These are phyloP conservation scores for Ochropacha duplaris DNA, from an alignment of 2,888 invertebrate genomes.

Conservation along the genomic window DNA sequence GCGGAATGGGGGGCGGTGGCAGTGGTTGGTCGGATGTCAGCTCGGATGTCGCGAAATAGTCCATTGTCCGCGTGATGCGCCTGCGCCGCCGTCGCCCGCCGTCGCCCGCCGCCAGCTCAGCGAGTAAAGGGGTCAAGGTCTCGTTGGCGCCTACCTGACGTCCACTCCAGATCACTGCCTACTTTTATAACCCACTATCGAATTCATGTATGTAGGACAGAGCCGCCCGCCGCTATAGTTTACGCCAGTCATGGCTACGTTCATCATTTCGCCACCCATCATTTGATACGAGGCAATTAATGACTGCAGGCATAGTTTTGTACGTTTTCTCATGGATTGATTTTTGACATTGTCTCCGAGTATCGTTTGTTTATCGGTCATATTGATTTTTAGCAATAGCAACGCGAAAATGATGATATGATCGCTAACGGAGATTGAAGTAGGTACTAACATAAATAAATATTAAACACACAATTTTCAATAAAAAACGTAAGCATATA, in stretches of 20 bases:
- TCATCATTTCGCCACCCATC: background rate
- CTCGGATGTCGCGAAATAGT: conserved; percentile 71
- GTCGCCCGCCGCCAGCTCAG: conserved; percentile 27
- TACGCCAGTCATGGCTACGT: background rate
- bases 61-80: conserved; percentile 50
- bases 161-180: conserved; percentile 50
- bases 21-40: conserved; percentile 48
- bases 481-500: conserved; percentile 33
- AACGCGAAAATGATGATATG: too few species aligned
- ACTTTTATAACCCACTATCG: conserved; percentile 40
- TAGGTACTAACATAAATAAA: background rate
- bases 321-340: background rate
- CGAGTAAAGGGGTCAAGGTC: conserved; percentile 72
- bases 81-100: conserved; percentile 15
- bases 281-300: background rate
- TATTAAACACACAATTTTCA: conserved; percentile 25
- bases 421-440: too few species aligned
- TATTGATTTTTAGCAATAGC: too few species aligned
- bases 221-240: conserved; percentile 2
- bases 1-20: conserved; percentile 19
- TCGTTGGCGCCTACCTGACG: conserved; percentile 68
- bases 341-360: background rate
- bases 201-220: conserved; percentile 27
- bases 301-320: background rate
- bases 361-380: background rate